Percentiles rank a stretch among this genome's conserved stretches.
phyloP scores from a whole-genome alignment of 2,888 invertebrate species.

The Bibio marci region DNA sequence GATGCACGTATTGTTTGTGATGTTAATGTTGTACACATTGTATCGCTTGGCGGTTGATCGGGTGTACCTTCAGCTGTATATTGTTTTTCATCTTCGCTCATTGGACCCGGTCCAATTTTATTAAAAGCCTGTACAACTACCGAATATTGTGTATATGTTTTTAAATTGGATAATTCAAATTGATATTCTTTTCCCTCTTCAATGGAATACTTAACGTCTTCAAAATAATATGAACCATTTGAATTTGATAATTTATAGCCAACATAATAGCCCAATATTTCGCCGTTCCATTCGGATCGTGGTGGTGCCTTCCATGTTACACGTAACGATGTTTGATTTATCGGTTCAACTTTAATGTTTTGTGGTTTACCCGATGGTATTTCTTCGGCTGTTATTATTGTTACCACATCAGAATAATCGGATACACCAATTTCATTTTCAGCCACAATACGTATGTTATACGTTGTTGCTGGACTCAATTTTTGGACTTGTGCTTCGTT shows the following conservation, averaged over 20 bases:
- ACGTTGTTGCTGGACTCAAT: constrained; percentile 77
- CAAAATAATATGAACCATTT: constrained; percentile 76
- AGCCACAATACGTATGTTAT: constrained; percentile 81
- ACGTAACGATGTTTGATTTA: constrained; percentile 70
- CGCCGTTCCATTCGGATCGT: constrained; percentile 82
- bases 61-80: constrained; percentile 91
- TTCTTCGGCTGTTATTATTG: constrained; percentile 91
- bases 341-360: constrained; percentile 67
- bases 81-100: constrained; percentile 73
- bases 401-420: constrained; percentile 80
- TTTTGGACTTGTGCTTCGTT: constrained; percentile 81
- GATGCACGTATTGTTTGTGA: constrained; percentile 88
- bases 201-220: constrained; percentile 80
- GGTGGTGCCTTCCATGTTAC: constrained; percentile 85
- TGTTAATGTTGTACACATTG: constrained; percentile 80
- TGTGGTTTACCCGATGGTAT: constrained; percentile 71
- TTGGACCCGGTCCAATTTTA: constrained; percentile 82
- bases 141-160: constrained; percentile 90
- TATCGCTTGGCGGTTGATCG: constrained; percentile 81
- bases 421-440: constrained; percentile 90
- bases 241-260: constrained; percentile 72
- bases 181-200: constrained; percentile 85
- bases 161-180: constrained; percentile 60
- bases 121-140: constrained; percentile 91
- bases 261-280: constrained; percentile 78